phyloP scores from a whole-genome alignment of 2,797 vertebrate species.

The Limnodromus scolopaceus region DNA sequence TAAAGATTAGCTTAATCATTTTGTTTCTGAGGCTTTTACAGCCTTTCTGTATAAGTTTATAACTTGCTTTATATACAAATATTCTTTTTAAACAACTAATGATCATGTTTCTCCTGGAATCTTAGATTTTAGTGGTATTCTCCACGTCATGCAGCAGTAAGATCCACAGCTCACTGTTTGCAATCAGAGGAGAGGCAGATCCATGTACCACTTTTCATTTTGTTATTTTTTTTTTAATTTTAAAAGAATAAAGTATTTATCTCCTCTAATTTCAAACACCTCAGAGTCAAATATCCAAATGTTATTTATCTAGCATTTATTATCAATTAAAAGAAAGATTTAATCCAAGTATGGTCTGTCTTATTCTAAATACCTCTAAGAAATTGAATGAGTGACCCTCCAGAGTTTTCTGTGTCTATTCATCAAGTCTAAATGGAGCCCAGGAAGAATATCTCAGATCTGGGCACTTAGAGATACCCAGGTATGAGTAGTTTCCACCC shows the following conservation, averaged over 20 bases:
- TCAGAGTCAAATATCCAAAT: not conserved
- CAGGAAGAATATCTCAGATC: not conserved
- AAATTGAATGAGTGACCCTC: not conserved
- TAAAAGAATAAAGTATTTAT: not conserved
- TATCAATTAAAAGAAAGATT: not conserved
- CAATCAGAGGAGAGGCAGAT: not conserved
- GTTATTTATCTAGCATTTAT: not conserved
- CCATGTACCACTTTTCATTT: not conserved
- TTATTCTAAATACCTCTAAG: not conserved
- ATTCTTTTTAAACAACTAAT: not conserved
- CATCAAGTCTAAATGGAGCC: not conserved
- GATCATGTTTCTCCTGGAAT: not conserved
- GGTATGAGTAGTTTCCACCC: not conserved
- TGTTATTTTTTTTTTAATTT: not conserved
- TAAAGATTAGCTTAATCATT: not conserved
- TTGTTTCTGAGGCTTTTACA: not conserved
- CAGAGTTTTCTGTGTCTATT: not conserved
- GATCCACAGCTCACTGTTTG: not conserved
- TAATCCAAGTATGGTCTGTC: not conserved
- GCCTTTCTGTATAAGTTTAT: not conserved
- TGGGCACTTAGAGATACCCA: not conserved
- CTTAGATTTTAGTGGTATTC: not conserved
- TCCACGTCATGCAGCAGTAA: not conserved
- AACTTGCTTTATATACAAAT: not conserved
- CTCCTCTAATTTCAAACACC: not conserved